These are phyloP conservation scores for Halcyon smyrnensis DNA, from an alignment of 2,797 vertebrate species.

Conservation along the genomic window DNA sequence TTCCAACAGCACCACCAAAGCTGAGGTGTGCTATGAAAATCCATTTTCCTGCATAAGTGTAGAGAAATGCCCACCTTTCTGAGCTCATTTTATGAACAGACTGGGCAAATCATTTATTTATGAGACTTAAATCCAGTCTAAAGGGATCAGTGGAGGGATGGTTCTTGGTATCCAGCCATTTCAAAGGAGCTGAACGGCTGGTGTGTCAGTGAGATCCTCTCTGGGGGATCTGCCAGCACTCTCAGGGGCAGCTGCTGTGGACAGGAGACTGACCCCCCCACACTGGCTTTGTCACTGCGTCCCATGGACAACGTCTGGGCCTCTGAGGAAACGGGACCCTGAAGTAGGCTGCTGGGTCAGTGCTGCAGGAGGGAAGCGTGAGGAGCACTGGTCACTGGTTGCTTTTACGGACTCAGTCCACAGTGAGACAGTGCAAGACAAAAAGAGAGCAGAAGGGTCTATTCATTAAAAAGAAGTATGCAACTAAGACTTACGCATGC, in stretches of 20 bases:
- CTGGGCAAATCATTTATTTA: background rate
- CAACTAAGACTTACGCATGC: background rate
- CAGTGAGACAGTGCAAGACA: background rate
- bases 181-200: background rate
- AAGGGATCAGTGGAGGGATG: background rate
- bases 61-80: background rate
- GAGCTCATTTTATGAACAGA: background rate
- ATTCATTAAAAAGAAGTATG: background rate
- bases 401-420: background rate
- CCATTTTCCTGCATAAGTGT: background rate
- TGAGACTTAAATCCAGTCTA: background rate
- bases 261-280: fast-evolving
- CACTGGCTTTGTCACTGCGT: background rate
- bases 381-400: background rate
- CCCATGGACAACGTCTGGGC: fast-evolving
- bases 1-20: background rate
- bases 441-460: background rate
- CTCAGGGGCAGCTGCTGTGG: background rate
- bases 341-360: background rate
- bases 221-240: fast-evolving
- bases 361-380: fast-evolving
- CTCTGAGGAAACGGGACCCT: background rate
- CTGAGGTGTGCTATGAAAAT: background rate
- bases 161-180: background rate
- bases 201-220: background rate